Percentiles rank a stretch among this genome's conserved stretches.
phyloP scores from a whole-genome alignment of 2,888 invertebrate species.

The Toxonevra muliebris region DNA sequence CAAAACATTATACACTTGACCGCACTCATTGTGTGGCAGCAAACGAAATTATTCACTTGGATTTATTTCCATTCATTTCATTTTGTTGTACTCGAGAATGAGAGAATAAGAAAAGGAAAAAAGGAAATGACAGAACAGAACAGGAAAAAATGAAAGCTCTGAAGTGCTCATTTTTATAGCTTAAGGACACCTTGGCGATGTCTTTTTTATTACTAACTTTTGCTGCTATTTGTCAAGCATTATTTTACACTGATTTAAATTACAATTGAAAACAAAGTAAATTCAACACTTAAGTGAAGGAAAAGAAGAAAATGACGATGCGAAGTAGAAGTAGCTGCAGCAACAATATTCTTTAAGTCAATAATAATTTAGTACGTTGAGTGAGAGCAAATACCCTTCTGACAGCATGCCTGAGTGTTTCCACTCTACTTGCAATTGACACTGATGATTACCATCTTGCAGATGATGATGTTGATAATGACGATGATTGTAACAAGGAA shows the following conservation, averaged over 20 bases:
- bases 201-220: not conserved
- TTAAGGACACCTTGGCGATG: slow-evolving; percentile 8
- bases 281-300: not conserved
- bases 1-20: slow-evolving; percentile 10
- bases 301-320: not conserved
- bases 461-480: not conserved
- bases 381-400: slow-evolving; percentile 10
- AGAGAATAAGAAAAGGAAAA: not conserved
- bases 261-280: slow-evolving; percentile 31
- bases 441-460: slow-evolving; percentile 47
- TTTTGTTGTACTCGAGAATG: too few species aligned
- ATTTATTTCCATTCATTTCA: not conserved
- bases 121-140: too few species aligned
- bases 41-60: slow-evolving; percentile 4
- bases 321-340: not conserved
- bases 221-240: not conserved
- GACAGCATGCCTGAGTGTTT: slow-evolving; percentile 3
- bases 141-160: too few species aligned
- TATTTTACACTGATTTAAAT: slow-evolving; percentile 32
- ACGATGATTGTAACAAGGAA: slow-evolving; percentile 41
- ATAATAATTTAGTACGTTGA: slow-evolving; percentile 50
- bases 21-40: slow-evolving; percentile 18
- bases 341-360: slow-evolving; percentile 44
- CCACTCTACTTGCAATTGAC: slow-evolving; percentile 34
- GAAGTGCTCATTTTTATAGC: slow-evolving; percentile 29